Conservation (phyloP, 2,113 vertebrate species). For the Scomber japonicus region DNA sequence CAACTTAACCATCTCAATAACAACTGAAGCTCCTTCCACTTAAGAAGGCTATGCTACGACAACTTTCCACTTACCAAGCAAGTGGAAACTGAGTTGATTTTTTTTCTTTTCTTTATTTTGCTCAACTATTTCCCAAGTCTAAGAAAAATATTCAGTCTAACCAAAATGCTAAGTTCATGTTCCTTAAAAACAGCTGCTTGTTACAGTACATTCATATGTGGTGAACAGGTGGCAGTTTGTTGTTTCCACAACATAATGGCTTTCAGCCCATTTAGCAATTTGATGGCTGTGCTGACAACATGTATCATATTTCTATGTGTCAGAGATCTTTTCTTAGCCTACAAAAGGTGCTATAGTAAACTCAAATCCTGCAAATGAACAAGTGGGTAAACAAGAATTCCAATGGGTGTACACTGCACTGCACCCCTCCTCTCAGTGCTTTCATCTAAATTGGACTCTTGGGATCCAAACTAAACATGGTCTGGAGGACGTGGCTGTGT, state of each 20-base stretch:
- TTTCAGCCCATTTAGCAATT: constrained; percentile 7
- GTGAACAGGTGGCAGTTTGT: constrained; percentile 2
- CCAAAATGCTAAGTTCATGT: background rate
- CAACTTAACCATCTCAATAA: too few species aligned
- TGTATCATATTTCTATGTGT: background rate
- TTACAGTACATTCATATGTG: background rate
- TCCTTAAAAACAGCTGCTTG: background rate
- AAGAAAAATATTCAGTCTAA: too few species aligned
- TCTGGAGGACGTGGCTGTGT: constrained; percentile 25
- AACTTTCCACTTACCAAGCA: too few species aligned
- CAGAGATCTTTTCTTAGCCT: constrained; percentile 5
- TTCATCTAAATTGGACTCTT: constrained; percentile 60
- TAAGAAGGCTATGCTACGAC: too few species aligned
- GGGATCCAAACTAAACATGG: constrained; percentile 26
- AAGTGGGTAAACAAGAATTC: constrained; percentile 26
- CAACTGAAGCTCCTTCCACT: too few species aligned
- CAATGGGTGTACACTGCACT: constrained; percentile 32
- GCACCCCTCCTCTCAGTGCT: constrained; percentile 26
- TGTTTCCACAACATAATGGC: background rate
- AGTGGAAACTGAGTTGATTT: too few species aligned
- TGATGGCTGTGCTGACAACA: background rate
- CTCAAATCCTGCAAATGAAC: constrained; percentile 13
- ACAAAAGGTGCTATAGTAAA: constrained; percentile 1
- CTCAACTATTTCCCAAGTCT: too few species aligned
- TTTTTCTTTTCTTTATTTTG: too few species aligned